Evolutionary conservation across 2,797 vertebrate genomes (phyloP).

Genomic region (Euthynnus affinis): DNA sequence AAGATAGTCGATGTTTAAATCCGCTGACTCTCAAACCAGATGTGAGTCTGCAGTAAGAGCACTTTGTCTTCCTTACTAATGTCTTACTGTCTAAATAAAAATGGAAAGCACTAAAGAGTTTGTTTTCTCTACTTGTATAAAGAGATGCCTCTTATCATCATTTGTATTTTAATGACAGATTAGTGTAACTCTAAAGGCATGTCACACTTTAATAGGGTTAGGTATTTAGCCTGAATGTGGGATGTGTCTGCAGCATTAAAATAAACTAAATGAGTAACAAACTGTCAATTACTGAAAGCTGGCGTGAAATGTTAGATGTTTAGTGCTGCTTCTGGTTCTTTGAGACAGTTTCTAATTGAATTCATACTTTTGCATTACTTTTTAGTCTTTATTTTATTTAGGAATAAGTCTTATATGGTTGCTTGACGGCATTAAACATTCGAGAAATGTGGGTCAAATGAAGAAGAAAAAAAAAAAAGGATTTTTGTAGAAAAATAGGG

Average conservation of each 20-base stretch:
- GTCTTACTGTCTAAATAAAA: background rate
- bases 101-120: background rate
- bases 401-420: background rate
- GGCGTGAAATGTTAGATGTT: too few species aligned
- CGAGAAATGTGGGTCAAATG: background rate
- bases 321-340: background rate
- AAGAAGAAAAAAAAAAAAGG: too few species aligned
- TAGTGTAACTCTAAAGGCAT: too few species aligned
- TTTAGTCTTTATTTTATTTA: background rate
- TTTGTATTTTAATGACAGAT: too few species aligned
- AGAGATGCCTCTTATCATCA: too few species aligned
- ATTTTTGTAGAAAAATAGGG: background rate
- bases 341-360: background rate
- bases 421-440: background rate
- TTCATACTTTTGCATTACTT: background rate
- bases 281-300: too few species aligned
- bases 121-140: background rate
- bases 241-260: too few species aligned
- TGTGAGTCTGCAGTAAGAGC: background rate
- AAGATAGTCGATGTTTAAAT: conserved; percentile 6
- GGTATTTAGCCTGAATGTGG: too few species aligned
- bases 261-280: too few species aligned
- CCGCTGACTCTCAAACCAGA: conserved; percentile 8
- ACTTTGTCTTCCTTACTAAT: background rate
- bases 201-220: too few species aligned